Evolutionary conservation across 2,113 vertebrate species (phyloP).

Genomic region (Pseudolaguvia tuberculata): DNA sequence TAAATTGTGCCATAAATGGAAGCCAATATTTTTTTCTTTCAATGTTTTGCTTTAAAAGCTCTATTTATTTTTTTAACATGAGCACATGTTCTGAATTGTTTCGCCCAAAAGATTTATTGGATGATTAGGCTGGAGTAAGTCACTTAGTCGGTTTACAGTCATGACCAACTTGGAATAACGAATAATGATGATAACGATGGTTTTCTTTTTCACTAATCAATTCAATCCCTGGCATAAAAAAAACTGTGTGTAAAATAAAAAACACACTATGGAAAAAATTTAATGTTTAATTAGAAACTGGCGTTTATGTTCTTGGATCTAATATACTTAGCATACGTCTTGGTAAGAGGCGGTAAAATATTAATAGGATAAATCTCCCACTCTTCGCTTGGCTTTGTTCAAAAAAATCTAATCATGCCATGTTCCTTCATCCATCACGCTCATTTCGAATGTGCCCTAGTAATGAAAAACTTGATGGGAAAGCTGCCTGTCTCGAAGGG

Average conservation of each 20-base stretch:
- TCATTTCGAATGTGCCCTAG: constrained; percentile 25
- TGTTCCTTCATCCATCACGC: constrained; percentile 37
- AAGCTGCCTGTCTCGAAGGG: constrained; percentile 8
- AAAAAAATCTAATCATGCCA: constrained; percentile 38
- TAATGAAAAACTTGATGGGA: constrained; percentile 31
- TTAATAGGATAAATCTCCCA: constrained; percentile 43
- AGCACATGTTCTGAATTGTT: background rate
- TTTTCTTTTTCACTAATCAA: background rate
- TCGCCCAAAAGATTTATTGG: background rate
- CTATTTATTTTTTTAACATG: background rate
- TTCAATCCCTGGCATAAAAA: background rate
- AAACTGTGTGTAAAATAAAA: background rate
- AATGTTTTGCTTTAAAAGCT: background rate
- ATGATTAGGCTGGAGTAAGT: background rate
- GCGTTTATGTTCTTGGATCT: constrained; percentile 29
- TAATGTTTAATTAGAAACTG: constrained; percentile 11
- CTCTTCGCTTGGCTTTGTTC: constrained; percentile 33
- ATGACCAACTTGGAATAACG: background rate
- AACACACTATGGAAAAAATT: background rate
- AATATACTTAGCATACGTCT: constrained; percentile 14
- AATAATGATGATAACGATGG: background rate
- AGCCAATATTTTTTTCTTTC: background rate
- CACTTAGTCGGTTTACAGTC: background rate
- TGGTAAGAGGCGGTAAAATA: constrained; percentile 29
- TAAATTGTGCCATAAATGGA: background rate